These are phyloP conservation scores for Solen grandis DNA, from an alignment of 1,140 invertebrate species.

Conservation along the genomic window DNA sequence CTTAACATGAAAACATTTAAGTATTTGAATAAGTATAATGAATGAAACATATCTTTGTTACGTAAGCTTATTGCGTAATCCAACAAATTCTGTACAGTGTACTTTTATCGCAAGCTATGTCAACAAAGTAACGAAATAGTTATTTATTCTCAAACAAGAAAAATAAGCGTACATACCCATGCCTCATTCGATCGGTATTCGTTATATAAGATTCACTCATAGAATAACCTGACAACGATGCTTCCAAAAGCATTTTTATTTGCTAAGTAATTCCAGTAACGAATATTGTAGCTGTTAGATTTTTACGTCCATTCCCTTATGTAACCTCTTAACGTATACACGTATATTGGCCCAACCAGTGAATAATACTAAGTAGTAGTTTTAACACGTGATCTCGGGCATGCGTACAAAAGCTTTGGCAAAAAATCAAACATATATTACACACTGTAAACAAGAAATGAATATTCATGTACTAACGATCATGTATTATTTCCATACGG, in stretches of 20 bases:
- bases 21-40: too few relatives aligned
- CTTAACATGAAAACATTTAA: too few relatives aligned
- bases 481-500: background rate
- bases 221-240: conserved; percentile 12
- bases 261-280: background rate
- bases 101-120: too few relatives aligned
- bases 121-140: too few relatives aligned
- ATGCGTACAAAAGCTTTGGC: conserved; percentile 3
- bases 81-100: too few relatives aligned
- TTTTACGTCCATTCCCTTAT: background rate
- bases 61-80: too few relatives aligned
- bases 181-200: too few relatives aligned
- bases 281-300: background rate
- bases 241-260: conserved; percentile 39
- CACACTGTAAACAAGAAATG: background rate
- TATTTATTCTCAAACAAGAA: too few relatives aligned
- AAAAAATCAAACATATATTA: background rate
- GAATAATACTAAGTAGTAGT: background rate
- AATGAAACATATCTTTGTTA: too few relatives aligned
- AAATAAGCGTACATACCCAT: too few relatives aligned
- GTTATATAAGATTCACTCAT: too few relatives aligned
- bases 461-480: background rate
- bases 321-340: background rate
- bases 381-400: conserved; percentile 9
- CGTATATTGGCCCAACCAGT: background rate